Base-by-base conservation (phyloP, 1,140 invertebrate species). In the Dendrolimus punctatus region DNA sequence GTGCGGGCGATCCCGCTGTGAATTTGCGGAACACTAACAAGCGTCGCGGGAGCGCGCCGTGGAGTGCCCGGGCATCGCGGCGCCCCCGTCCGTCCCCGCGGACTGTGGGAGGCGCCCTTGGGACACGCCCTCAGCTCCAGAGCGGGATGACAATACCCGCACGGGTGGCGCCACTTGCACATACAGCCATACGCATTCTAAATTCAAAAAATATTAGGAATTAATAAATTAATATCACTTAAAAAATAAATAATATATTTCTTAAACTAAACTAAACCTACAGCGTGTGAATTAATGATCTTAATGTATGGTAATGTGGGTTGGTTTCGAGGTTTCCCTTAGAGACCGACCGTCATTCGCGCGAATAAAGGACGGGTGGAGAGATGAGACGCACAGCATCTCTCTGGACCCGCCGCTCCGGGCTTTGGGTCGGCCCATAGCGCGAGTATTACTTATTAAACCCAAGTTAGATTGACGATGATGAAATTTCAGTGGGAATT, bases 401-500 rank as follows among this genome's bases (percentile, higher is more conserved):
- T 83, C 80, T 56, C 76, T 73, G 73, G 80, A 76, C 72, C 76
- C 62, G 64, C 69, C 66, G 51, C 60, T 49, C 63, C 57, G 55
- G 60, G 72, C 69, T 62, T 53, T 51, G 82, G 80, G 80, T 80
- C 79, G 66, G 71, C 78, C 80, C 79, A 80, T 70, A 65, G 71
- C 68, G 60, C 72, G 64, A 76, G 62, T 71, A 82, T 82, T 76
- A 83, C 78, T 82, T 82, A 85, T 83, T 84, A 82, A 84, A 75
- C 75, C 47, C 65, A 68, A 72, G 73, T 81, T 81, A 76, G 76
- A 82, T 80, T 82, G 82, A 85, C 82, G 80, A 85, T 85, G 82
- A 84, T 82, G 80, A 77, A 85, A 84, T 85, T 85, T 82, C 80
- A 74, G 59, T 80, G 82, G 82, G 80, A 85, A 84, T 85, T 85